Base-by-base conservation (phyloP, 1,140 invertebrate genomes). In the Pseudomyrmex gracilis region DNA sequence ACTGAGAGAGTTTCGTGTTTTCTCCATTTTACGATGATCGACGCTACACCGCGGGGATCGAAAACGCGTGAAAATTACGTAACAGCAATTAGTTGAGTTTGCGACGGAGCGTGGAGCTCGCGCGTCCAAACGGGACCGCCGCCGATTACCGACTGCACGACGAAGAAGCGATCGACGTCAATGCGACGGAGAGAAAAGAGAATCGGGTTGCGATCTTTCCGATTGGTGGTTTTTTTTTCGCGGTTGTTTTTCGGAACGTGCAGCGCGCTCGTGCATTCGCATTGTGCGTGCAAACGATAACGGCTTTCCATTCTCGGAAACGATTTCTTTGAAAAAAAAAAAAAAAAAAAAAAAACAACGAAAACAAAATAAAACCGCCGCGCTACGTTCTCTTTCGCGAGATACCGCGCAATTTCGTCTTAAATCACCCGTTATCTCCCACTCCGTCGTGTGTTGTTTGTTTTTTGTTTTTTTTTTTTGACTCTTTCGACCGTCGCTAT, bases 241-340 rank as follows among this genome's bases (percentile, higher is more conserved):
- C 34, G 13, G 55, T 8, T 43, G 20, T 58, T 68, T 55, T 34
- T 34, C 34, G 5, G 34, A 51, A 68, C 64, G 74, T 66, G 73
- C 60, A 34, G 24, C 17, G 73, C 64, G 63, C 73, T 68, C 57
- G 51, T 34, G 4, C 55, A 45, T 67, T 77, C n/a, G 57, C 58
- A 24, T 55, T 24, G 60, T 60, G 73, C 73, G 73, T 64, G 58
- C 73, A 80, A 78, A 78, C 64, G 76, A 70, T 70, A 80, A 80
- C 66, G 66, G 66, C 43, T 45, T 71, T 51, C 66, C 76, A 47
- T 47, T 60, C 76, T 70, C 53, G 76, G 53, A 58, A 51, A 77
- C 49, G 10, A n/a, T 68, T 47, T 49, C 51, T 8, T 45, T 70
- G 10, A 20, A 60, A 64, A 63, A 64, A 45, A 51, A 55, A 71